These are phyloP conservation scores for Noctuana brunneofusca DNA, from an alignment of 2,888 invertebrate genomes.

Conservation along the genomic window DNA sequence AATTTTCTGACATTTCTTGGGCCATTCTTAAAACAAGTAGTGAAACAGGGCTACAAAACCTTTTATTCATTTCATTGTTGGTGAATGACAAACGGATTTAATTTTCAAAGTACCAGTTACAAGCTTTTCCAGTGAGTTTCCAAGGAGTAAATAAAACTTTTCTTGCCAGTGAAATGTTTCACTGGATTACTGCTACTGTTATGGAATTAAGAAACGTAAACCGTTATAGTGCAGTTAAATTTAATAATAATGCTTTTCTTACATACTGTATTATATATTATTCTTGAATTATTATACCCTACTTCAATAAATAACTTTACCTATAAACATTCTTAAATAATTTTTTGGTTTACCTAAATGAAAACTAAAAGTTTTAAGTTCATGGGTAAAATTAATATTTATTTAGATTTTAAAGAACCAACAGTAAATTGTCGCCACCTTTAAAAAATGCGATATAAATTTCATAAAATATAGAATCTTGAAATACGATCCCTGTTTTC, in stretches of 20 bases:
- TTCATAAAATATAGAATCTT: no score
- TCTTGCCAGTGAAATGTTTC: slow-evolving; percentile 1
- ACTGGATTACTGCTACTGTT: neutral
- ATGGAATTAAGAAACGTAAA: slow-evolving; percentile 4
- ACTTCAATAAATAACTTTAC: no score
- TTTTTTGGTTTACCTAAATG: no score
- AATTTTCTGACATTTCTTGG: neutral
- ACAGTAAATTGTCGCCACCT: no score
- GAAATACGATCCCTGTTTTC: no score
- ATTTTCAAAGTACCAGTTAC: slow-evolving; percentile 16
- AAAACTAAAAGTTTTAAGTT: no score
- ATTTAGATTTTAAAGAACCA: no score
- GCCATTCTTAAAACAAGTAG: neutral
- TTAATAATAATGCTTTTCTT: neutral
- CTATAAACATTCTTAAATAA: no score
- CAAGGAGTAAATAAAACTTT: slow-evolving; percentile 9
- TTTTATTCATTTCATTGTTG: slow-evolving; percentile 22
- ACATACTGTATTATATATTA: neutral
- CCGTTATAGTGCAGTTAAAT: neutral
- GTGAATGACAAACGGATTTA: slow-evolving; percentile 19
- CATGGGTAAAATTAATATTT: no score
- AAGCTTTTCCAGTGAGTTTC: slow-evolving; percentile 7
- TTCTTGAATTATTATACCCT: neutral
- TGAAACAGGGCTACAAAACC: neutral
- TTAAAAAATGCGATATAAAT: no score